A percentile compares a stretch with the other conserved stretches of the same genome.
Conservation (phyloP, 2,113 vertebrate genomes). For the Cyanocitta stelleri region DNA sequence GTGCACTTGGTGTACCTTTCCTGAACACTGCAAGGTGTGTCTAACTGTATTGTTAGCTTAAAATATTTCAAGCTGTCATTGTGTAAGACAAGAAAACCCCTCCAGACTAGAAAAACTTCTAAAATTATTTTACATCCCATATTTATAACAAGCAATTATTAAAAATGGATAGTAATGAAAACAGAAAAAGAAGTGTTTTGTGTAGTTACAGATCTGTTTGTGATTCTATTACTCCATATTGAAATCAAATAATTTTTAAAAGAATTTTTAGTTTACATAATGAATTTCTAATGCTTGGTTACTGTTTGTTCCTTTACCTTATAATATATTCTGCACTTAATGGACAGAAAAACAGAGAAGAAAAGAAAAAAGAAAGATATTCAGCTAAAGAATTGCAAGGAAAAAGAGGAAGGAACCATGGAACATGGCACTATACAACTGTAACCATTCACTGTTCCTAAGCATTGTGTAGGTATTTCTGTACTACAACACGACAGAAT, state of each 20-base stretch:
- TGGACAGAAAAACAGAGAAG: background rate
- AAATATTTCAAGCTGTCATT: background rate
- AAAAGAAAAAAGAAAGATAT: background rate
- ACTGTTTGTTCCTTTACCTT: background rate
- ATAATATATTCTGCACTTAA: background rate
- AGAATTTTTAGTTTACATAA: background rate
- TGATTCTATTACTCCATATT: background rate
- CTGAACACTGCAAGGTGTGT: background rate
- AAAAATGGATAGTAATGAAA: background rate
- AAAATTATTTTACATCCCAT: background rate
- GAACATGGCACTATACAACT: background rate
- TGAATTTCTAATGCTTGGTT: background rate
- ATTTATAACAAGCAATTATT: background rate
- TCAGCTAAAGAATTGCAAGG: background rate
- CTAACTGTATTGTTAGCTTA: background rate
- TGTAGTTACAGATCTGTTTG: background rate
- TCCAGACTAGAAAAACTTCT: background rate
- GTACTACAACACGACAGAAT: background rate
- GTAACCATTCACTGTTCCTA: background rate
- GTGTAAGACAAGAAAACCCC: background rate
- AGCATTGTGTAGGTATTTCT: background rate
- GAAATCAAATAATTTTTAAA: background rate
- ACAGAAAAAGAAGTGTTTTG: background rate
- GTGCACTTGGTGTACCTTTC: background rate
- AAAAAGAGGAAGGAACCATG: background rate